Conservation (phyloP, 1,140 invertebrate species). For the Nebria ingens region DNA sequence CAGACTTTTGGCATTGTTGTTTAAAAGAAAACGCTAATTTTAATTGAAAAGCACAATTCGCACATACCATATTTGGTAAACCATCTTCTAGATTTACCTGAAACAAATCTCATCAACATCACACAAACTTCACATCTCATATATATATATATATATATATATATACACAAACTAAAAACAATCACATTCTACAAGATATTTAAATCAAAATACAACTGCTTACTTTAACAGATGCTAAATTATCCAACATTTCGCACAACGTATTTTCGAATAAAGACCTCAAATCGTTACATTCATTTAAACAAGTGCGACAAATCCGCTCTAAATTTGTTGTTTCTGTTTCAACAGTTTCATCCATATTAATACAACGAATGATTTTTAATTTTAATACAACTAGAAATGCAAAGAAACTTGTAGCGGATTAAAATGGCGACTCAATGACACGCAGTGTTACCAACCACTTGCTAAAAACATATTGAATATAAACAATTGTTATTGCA, state of each 20-base stretch:
- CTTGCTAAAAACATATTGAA: too few relatives aligned
- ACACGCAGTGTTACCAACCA: too few relatives aligned
- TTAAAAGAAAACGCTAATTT: conserved; percentile 21
- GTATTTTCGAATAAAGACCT: conserved; percentile 21
- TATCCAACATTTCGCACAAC: conserved; percentile 18
- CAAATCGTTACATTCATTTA: conserved; percentile 23
- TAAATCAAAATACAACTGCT: neutral
- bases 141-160: neutral
- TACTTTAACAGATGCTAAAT: conserved; percentile 22
- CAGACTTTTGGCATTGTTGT: conserved; percentile 22
- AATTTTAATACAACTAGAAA: neutral
- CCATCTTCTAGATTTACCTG: conserved; percentile 21
- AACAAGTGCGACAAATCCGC: conserved; percentile 26
- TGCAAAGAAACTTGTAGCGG: conserved; percentile 9
- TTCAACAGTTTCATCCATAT: conserved; percentile 11
- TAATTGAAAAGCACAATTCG: conserved; percentile 21
- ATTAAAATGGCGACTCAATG: too few relatives aligned
- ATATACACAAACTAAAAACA: too few relatives aligned
- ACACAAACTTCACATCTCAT: neutral
- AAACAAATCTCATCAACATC: conserved; percentile 10
- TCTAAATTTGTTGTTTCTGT: conserved; percentile 18
- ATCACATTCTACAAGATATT: neutral
- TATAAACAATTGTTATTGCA: too few relatives aligned
- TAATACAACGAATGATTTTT: neutral
- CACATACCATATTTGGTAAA: conserved; percentile 22